Percentiles rank a stretch among this genome's conserved stretches.
phyloP scores from a whole-genome alignment of 2,797 vertebrate genomes.

The Urocyon cinereoargenteus region DNA sequence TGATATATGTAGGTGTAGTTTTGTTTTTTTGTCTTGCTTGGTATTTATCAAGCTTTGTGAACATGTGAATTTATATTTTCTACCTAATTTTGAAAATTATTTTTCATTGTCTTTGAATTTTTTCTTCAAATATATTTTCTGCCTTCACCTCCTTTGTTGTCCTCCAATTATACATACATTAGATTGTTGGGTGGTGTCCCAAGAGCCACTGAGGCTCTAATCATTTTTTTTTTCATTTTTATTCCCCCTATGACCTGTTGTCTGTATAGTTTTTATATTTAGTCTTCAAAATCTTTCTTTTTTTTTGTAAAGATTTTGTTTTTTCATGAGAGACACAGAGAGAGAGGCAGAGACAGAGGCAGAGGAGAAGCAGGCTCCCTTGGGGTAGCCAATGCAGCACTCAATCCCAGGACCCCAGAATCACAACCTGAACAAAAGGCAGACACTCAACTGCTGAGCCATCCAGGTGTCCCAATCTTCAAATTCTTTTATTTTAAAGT shows the following conservation, averaged over 20 bases:
- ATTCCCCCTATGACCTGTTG: no score
- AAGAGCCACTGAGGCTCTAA: neutral
- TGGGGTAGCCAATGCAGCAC: no score
- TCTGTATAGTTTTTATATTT: neutral
- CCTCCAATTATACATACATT: neutral
- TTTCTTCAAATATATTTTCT: neutral
- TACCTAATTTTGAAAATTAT: neutral
- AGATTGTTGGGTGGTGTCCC: neutral
- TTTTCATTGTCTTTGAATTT: neutral
- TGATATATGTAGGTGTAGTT: neutral
- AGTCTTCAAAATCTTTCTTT: neutral
- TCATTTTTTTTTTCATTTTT: neutral
- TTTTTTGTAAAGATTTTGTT: no score
- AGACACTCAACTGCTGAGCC: no score
- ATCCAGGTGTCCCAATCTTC: no score
- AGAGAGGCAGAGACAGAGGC: no score
- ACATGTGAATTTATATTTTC: neutral
- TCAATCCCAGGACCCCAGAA: no score
- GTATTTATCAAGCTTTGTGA: neutral
- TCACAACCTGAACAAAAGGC: no score
- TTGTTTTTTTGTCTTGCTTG: neutral
- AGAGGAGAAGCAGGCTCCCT: no score
- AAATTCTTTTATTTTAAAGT: neutral
- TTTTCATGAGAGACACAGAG: no score
- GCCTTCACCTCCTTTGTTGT: neutral